phyloP scores from a whole-genome alignment of 2,888 invertebrate genomes.

The Lacanobia oleracea region DNA sequence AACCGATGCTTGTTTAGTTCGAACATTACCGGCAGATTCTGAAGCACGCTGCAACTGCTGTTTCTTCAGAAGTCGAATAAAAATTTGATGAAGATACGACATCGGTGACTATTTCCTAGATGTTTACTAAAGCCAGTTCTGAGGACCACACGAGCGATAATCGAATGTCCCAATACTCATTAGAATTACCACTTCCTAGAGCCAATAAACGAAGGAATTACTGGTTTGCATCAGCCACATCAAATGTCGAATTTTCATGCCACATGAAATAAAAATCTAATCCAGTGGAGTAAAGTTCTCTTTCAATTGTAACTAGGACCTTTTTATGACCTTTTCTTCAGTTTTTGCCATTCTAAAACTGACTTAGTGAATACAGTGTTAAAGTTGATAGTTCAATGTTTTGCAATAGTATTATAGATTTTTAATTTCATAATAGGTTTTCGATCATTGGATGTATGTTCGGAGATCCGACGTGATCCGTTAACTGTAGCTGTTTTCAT shows the following conservation, averaged over 20 bases:
- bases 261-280: conserved; percentile 1
- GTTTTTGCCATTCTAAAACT: conserved; percentile 15
- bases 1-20: not conserved
- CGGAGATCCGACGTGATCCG: conserved; percentile 19
- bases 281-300: accelerated
- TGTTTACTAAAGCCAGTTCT: not conserved
- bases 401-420: not conserved
- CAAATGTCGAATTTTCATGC: not conserved
- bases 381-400: conserved; percentile 7
- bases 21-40: not conserved
- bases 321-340: conserved; percentile 16
- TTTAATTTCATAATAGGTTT: conserved; percentile 40
- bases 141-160: conserved; percentile 40
- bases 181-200: conserved; percentile 34
- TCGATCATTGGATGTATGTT: conserved; percentile 26
- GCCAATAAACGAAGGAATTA: conserved; percentile 48
- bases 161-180: conserved; percentile 46
- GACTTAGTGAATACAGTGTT: accelerated
- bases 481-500: conserved; percentile 11
- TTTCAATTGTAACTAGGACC: not conserved
- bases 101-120: conserved; percentile 2
- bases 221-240: conserved; percentile 12
- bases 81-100: conserved; percentile 1
- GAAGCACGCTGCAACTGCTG: not conserved
- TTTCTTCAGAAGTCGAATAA: conserved; percentile 6